These are phyloP conservation scores for Gadopsis marmoratus DNA, from an alignment of 2,797 vertebrate genomes.

Conservation along the genomic window DNA sequence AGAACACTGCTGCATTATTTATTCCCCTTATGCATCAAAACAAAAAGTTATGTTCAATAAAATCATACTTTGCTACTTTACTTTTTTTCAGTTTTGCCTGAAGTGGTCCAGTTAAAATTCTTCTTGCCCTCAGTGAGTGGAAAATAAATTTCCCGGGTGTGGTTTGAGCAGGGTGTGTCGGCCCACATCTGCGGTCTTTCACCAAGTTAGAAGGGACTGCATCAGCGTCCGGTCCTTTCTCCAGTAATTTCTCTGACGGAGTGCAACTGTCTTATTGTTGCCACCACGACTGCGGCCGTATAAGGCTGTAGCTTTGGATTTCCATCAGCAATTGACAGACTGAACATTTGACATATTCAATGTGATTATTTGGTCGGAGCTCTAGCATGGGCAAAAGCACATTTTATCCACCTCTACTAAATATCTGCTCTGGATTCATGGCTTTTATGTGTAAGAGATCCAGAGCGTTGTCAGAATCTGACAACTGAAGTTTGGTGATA, in stretches of 20 bases:
- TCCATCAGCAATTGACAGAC: slow-evolving; percentile 42
- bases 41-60: slow-evolving; percentile 22
- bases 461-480: not conserved
- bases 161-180: slow-evolving; percentile 63
- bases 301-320: slow-evolving; percentile 35
- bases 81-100: slow-evolving; percentile 30
- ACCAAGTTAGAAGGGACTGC: slow-evolving; percentile 47
- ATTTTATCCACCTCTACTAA: not conserved
- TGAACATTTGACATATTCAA: slow-evolving; percentile 42
- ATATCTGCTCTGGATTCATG: not conserved
- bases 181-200: slow-evolving; percentile 63
- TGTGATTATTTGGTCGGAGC: slow-evolving; percentile 24
- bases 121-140: slow-evolving; percentile 51
- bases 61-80: not conserved
- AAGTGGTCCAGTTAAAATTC: slow-evolving; percentile 46
- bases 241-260: slow-evolving; percentile 7
- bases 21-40: slow-evolving; percentile 23
- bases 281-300: slow-evolving; percentile 7
- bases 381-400: not conserved
- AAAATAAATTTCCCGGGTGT: slow-evolving; percentile 65
- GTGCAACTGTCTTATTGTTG: slow-evolving; percentile 56
- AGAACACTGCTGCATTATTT: slow-evolving; percentile 36
- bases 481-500: slow-evolving; percentile 10
- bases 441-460: not conserved
- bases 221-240: slow-evolving; percentile 45